phyloP scores from a whole-genome alignment of 2,888 invertebrate species.

The Spilarctia lutea region DNA sequence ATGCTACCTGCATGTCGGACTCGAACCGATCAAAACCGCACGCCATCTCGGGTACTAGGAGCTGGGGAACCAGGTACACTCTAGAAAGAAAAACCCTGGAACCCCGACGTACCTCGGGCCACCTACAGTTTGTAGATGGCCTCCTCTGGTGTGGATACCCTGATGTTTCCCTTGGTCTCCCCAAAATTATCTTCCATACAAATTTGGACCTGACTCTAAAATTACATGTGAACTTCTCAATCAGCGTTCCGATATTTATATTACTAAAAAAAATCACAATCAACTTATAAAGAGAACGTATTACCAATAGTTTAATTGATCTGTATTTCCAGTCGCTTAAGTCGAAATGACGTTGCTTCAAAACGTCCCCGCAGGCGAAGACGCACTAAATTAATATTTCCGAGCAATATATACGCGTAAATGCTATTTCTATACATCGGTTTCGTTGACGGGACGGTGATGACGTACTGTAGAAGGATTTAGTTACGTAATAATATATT shows the following conservation, averaged over 20 bases:
- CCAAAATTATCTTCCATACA: too few relatives aligned
- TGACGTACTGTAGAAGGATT: neutral
- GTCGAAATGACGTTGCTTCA: neutral
- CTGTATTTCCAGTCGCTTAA: neutral
- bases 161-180: too few relatives aligned
- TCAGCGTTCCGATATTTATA: neutral
- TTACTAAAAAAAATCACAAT: neutral
- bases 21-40: too few relatives aligned
- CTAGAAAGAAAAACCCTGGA: too few relatives aligned
- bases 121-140: too few relatives aligned
- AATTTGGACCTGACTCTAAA: neutral
- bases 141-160: too few relatives aligned
- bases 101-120: too few relatives aligned
- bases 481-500: neutral
- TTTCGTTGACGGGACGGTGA: neutral
- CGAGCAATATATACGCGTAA: neutral
- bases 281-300: neutral
- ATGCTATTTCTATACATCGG: neutral
- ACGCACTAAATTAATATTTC: constrained; percentile 3
- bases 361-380: neutral
- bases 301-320: neutral
- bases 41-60: too few relatives aligned
- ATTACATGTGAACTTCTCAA: neutral
- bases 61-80: too few relatives aligned
- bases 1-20: too few relatives aligned